phyloP scores from a whole-genome alignment of 1,140 invertebrate species.

The Leptopilina boulardi region DNA sequence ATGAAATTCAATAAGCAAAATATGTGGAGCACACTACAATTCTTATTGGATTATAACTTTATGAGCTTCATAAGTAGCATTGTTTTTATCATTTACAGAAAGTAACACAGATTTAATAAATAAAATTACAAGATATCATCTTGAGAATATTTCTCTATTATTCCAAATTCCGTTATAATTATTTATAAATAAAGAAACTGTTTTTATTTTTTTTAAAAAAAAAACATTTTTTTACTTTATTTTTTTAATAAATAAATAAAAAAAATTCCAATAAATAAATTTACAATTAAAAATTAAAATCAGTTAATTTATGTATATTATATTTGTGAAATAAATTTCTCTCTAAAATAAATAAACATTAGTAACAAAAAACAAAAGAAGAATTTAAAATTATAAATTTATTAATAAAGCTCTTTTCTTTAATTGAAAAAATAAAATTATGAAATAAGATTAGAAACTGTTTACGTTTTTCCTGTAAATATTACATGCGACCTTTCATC shows the following conservation, averaged over 20 bases:
- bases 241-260: slow-evolving; percentile 16
- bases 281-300: too few relatives aligned
- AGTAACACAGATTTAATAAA: neutral
- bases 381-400: too few relatives aligned
- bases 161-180: neutral
- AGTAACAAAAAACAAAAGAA: too few relatives aligned
- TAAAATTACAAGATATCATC: slow-evolving; percentile 42
- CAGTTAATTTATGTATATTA: too few relatives aligned
- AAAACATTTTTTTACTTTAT: slow-evolving; percentile 23
- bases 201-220: slow-evolving; percentile 35
- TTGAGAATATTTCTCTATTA: neutral
- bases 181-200: too few relatives aligned
- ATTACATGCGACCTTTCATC: neutral
- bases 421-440: too few relatives aligned
- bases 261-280: too few relatives aligned
- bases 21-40: neutral
- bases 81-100: slow-evolving; percentile 13
- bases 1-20: slow-evolving; percentile 54
- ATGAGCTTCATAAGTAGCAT: slow-evolving; percentile 9
- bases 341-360: too few relatives aligned
- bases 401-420: too few relatives aligned
- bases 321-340: too few relatives aligned
- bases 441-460: neutral
- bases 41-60: slow-evolving; percentile 25
- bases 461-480: neutral